These are phyloP conservation scores for Platygyra sinensis DNA, from an alignment of 64 coral and sea anemone genomes.

Conservation along the genomic window DNA sequence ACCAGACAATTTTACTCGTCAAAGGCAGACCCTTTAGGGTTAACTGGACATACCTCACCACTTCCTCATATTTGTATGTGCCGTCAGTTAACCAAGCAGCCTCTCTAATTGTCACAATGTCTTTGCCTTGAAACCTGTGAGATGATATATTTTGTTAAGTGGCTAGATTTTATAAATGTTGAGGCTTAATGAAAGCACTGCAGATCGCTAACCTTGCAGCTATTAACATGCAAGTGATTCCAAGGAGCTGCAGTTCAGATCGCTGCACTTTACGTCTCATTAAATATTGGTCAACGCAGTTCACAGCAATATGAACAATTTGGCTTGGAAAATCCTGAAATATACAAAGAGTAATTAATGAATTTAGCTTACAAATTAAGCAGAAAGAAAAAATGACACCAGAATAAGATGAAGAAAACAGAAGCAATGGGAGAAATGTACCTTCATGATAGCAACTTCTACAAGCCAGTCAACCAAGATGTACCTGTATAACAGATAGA, in stretches of 20 bases:
- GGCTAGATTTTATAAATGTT: background rate
- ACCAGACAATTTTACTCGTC: no score
- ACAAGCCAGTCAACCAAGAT: conserved; percentile 96
- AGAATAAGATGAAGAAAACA: no score
- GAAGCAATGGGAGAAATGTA: background rate
- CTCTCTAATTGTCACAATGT: conserved; percentile 92
- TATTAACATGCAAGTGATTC: conserved; percentile 90
- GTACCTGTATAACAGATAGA: conserved; percentile 23
- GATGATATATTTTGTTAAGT: background rate
- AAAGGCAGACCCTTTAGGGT: no score
- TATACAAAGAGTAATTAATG: background rate
- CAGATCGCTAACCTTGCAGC: conserved; percentile 76
- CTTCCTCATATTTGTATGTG: conserved; percentile 94
- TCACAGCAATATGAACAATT: conserved; percentile 89
- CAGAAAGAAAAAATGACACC: no score
- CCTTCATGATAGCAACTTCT: conserved; percentile 97
- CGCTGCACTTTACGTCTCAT: conserved; percentile 90
- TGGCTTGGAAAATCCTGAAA: conserved; percentile 88
- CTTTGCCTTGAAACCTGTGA: conserved; percentile 86
- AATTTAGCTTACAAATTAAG: no score
- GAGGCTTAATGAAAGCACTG: background rate
- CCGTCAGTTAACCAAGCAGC: conserved; percentile 91
- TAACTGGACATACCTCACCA: conserved; percentile 75
- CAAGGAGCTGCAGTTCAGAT: conserved; percentile 85
- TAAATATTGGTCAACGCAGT: conserved; percentile 85